Evolutionary conservation across 2,797 vertebrate genomes (phyloP), one percentile per base, ranked within the genome.

Genomic region (Spinus olivaceus): DNA sequence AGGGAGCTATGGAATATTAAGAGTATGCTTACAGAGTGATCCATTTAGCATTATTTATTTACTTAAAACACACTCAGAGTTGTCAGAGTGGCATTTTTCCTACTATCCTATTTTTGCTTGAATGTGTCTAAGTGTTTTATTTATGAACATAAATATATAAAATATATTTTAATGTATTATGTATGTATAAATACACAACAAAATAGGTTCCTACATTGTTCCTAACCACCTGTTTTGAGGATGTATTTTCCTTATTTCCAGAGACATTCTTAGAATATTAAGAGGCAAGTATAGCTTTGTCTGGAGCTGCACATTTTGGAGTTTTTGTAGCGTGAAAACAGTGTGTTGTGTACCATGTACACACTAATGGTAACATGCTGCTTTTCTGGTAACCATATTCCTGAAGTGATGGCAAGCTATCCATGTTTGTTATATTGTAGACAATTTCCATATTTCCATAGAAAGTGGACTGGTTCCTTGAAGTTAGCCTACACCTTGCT

Each of bases 361-460:
- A 28, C 0, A 0, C 20, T 69, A 17, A 53, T 14, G 14, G 7
- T 47, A 44, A 19, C 0, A 3, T 23, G 23, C 27, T 49, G 8
- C 30, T 82, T 91, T 81, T 80, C 37, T 49, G 35, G n/a, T 67
- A 67, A 28, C 46, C 33, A 24, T 23, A 8, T 74, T 94, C 67
- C 23, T 72, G 53, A 72, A 65, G 44, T 44, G 23, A 32, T 61
- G 12, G 10, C 16, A 18, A 77, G 3, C 41, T 57, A 1, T 17
- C n/a, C 22, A 1, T 1, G 0, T 46, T 53, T 61, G 33, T 35
- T 86, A 21, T 49, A 14, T 35, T 78, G 9, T 5, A 14, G 37
- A 20, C 8, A 32, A 4, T 81, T 74, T 25, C 53, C 6, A 0
- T 47, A 13, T 50, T 56, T 78, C 44, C 1, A 0, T 3, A 35